phyloP scores from a whole-genome alignment of 2,888 invertebrate genomes.

The Congeria kusceri region DNA sequence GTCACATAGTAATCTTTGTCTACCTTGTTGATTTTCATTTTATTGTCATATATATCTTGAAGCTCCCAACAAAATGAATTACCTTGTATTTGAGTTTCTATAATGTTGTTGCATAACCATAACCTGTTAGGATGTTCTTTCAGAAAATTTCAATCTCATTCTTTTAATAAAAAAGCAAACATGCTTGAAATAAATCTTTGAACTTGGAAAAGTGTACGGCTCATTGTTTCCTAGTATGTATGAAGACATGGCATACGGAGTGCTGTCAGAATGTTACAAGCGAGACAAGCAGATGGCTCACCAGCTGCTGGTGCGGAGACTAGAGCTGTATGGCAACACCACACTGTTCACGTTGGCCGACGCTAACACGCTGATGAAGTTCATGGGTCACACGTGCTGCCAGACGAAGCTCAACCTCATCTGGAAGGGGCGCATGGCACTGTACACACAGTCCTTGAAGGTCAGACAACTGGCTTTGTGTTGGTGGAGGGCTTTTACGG shows the following conservation, averaged over 20 bases:
- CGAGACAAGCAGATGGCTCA: slow-evolving; percentile 80
- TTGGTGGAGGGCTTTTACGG: no score
- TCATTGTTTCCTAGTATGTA: slow-evolving; percentile 71
- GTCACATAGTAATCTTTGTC: no score
- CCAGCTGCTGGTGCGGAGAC: slow-evolving; percentile 77
- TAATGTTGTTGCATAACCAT: no score
- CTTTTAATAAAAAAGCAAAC: no score
- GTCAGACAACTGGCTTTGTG: slow-evolving; percentile 53
- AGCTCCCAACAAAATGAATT: no score
- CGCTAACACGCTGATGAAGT: slow-evolving; percentile 81
- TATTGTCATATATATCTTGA: no score
- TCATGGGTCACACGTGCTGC: slow-evolving; percentile 84
- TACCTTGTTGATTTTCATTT: no score
- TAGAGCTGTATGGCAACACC: slow-evolving; percentile 77
- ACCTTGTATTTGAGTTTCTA: no score
- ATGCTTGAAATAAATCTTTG: no score
- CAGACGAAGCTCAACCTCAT: slow-evolving; percentile 85
- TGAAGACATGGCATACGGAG: slow-evolving; percentile 81
- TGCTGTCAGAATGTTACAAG: slow-evolving; percentile 82
- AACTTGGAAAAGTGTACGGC: no score
- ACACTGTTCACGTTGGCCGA: slow-evolving; percentile 83
- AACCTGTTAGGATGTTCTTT: no score
- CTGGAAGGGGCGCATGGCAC: slow-evolving; percentile 85
- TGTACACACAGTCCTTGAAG: slow-evolving; percentile 83
- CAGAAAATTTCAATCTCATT: no score